Evolutionary conservation across 2,888 invertebrate species (phyloP).

Genomic region (Dicyrtoma fusca): DNA sequence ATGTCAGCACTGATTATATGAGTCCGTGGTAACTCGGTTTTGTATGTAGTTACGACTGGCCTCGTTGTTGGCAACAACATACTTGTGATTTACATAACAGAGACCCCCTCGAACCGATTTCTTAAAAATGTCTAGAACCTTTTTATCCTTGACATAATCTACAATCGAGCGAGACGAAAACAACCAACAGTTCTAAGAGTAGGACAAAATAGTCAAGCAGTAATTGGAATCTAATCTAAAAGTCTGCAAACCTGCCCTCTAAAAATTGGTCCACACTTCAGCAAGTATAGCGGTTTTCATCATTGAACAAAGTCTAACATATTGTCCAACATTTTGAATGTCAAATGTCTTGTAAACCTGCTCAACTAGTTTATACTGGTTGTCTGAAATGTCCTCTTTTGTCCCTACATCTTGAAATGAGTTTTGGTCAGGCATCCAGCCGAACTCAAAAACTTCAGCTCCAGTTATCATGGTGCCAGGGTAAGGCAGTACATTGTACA

Average conservation of each 20-base stretch:
- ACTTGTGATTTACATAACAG: not conserved
- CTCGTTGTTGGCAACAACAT: not conserved
- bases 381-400: not conserved
- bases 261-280: conserved; percentile 1
- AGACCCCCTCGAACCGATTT: not conserved
- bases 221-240: not conserved
- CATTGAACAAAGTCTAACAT: not conserved
- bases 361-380: not conserved
- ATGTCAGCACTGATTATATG: too few relatives aligned
- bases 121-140: not conserved
- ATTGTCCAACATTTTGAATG: not conserved
- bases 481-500: not conserved
- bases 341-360: not conserved
- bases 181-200: conserved; percentile 1
- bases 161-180: not conserved
- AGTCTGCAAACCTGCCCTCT: not conserved
- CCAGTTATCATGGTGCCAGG: not conserved
- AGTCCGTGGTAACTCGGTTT: too few relatives aligned
- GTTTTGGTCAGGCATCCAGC: not conserved
- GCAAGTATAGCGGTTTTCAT: not conserved
- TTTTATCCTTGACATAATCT: not conserved
- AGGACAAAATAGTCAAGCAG: not conserved
- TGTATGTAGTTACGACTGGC: too few relatives aligned
- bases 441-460: not conserved
- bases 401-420: not conserved